Evolutionary conservation across 2,888 invertebrate species (phyloP).

Genomic region (Papilio protenor): DNA sequence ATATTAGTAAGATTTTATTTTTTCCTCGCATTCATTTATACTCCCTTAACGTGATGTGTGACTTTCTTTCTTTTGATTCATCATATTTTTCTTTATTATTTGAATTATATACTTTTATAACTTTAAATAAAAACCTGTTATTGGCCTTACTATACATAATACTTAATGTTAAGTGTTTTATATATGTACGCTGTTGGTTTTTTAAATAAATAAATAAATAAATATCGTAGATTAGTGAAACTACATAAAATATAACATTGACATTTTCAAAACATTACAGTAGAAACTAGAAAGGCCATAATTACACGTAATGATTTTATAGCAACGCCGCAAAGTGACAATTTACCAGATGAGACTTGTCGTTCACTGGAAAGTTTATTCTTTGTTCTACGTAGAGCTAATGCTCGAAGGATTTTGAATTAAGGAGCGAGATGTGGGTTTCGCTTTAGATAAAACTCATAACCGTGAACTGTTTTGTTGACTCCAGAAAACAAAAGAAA

Average conservation of each 20-base stretch:
- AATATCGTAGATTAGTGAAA: no score
- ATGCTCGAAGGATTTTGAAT: conserved; percentile 42
- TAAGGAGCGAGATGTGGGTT: conserved; percentile 38
- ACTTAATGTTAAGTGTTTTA: no score
- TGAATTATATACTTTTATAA: no score
- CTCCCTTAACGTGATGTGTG: no score
- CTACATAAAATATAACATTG: conserved; percentile 41
- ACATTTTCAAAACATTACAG: conserved; percentile 51
- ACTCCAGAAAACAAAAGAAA: conserved; percentile 43
- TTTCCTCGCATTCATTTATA: no score
- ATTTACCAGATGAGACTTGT: conserved; percentile 56
- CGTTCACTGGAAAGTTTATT: conserved; percentile 44
- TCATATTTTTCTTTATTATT: no score
- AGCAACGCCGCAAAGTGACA: conserved; percentile 57
- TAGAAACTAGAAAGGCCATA: conserved; percentile 51
- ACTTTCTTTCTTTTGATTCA: no score
- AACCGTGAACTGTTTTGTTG: conserved; percentile 43
- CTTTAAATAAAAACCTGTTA: no score
- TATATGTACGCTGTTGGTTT: no score
- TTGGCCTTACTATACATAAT: no score
- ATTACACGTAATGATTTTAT: conserved; percentile 56
- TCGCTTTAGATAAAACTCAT: conserved; percentile 43
- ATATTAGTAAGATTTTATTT: no score
- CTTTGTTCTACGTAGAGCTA: conserved; percentile 37
- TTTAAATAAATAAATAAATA: no score